Conservation (phyloP, 2,888 invertebrate species). For the Ctenicera cuprea region DNA sequence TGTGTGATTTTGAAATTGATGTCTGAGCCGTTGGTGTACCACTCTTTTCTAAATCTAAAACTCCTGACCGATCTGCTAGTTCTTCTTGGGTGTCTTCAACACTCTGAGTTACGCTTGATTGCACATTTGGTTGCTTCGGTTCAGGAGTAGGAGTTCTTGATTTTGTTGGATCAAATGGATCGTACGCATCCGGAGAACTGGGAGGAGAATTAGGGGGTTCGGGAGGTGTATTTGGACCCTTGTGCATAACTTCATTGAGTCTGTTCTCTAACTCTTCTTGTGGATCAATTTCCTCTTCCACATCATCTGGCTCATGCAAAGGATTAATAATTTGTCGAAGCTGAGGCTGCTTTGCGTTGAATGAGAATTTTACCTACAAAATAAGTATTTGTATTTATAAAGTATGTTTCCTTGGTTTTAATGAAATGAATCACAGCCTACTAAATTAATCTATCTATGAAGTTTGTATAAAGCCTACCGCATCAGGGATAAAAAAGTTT, state of each 20-base stretch:
- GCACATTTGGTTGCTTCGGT: slow-evolving; percentile 60
- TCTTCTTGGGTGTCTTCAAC: slow-evolving; percentile 58
- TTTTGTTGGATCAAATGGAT: slow-evolving; percentile 94
- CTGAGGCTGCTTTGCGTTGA: slow-evolving; percentile 74
- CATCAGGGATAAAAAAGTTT: no score
- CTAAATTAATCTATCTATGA: no score
- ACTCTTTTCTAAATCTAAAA: slow-evolving; percentile 62
- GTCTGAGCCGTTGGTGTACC: slow-evolving; percentile 52
- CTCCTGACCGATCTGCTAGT: slow-evolving; percentile 45
- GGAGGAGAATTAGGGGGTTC: slow-evolving; percentile 81
- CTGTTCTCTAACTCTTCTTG: slow-evolving; percentile 62
- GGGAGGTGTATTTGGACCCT: slow-evolving; percentile 84
- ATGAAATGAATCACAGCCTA: no score
- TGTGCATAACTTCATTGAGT: slow-evolving; percentile 70
- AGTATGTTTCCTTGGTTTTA: no score
- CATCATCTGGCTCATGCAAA: slow-evolving; percentile 77
- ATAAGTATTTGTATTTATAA: no score
- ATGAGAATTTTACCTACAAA: slow-evolving; percentile 76
- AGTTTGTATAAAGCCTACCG: no score
- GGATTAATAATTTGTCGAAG: slow-evolving; percentile 77
- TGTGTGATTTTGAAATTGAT: slow-evolving; percentile 63
- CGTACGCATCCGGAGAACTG: slow-evolving; percentile 88
- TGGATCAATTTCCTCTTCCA: slow-evolving; percentile 62
- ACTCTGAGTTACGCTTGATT: slow-evolving; percentile 47
- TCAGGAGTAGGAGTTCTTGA: slow-evolving; percentile 82